Conservation (phyloP, 2,888 invertebrate species). For the Sphaerophoria rueppellii region DNA sequence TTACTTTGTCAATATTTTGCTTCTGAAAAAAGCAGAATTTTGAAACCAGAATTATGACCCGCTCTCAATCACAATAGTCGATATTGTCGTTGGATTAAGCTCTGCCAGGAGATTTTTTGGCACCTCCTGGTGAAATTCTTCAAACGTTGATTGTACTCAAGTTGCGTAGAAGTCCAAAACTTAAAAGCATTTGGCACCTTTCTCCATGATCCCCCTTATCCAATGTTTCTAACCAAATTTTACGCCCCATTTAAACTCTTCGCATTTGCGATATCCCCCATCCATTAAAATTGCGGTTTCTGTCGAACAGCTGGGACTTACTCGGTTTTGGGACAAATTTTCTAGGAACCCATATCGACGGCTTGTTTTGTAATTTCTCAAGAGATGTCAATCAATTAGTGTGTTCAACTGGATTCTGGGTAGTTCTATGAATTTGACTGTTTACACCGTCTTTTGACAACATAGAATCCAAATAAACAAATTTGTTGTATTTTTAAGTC, state of each 20-base stretch:
- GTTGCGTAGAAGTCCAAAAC: not conserved
- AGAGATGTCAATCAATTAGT: conserved; percentile 62
- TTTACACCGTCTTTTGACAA: conserved; percentile 22
- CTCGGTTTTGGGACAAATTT: conserved; percentile 15
- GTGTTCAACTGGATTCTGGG: conserved; percentile 50
- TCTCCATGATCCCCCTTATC: too few species aligned
- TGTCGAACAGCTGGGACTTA: conserved; percentile 13
- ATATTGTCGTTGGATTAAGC: too few species aligned
- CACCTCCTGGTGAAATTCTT: too few species aligned
- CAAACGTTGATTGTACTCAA: not conserved
- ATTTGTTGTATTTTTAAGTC: not conserved
- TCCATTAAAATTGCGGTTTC: conserved; percentile 17
- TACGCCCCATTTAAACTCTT: not conserved
- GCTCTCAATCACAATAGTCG: too few species aligned
- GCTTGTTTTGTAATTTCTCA: conserved; percentile 37
- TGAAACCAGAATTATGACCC: too few species aligned
- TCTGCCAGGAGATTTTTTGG: too few species aligned
- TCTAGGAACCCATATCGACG: conserved; percentile 37
- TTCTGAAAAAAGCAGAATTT: too few species aligned
- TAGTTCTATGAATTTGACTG: not conserved
- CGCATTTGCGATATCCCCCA: conserved; percentile 26
- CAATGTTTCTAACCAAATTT: too few species aligned
- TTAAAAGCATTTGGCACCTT: not conserved
- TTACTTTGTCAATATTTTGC: too few species aligned
- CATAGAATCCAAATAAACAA: conserved; percentile 9